phyloP scores from a whole-genome alignment of 2,797 vertebrate genomes.

The Pteronotus mesoamericanus region DNA sequence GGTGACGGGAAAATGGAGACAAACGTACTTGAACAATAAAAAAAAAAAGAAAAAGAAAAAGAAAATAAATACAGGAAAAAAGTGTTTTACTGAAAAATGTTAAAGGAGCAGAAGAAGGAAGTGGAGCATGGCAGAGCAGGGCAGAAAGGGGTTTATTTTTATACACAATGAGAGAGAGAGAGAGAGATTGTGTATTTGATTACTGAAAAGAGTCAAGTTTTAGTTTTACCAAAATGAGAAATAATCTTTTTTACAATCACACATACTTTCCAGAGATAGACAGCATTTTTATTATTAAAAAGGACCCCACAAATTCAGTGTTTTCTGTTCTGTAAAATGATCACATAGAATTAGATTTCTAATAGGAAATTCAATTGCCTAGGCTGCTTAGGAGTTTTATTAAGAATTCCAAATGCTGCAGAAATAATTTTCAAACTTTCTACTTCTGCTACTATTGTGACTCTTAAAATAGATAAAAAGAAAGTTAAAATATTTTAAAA shows the following conservation, averaged over 20 bases:
- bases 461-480: constrained; percentile 2
- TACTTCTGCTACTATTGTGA: background rate
- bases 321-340: background rate
- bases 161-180: background rate
- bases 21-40: no score
- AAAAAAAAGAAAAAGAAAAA: no score
- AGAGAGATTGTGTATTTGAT: background rate
- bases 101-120: background rate
- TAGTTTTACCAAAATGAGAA: background rate
- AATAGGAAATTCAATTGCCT: background rate
- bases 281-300: constrained; percentile 21
- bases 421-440: background rate
- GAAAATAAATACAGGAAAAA: no score
- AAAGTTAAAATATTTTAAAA: constrained; percentile 1
- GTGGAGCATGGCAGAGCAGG: background rate
- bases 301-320: background rate
- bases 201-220: background rate
- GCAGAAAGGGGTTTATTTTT: background rate
- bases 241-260: background rate
- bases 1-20: no score
- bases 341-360: background rate
- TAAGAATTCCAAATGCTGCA: background rate
- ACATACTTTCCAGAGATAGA: background rate
- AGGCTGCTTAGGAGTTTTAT: background rate
- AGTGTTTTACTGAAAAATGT: background rate